A percentile compares a stretch with the other conserved stretches of the same genome.
These are phyloP conservation scores for Trypoxylon attenuatum DNA, from an alignment of 2,888 invertebrate species.

Conservation along the genomic window DNA sequence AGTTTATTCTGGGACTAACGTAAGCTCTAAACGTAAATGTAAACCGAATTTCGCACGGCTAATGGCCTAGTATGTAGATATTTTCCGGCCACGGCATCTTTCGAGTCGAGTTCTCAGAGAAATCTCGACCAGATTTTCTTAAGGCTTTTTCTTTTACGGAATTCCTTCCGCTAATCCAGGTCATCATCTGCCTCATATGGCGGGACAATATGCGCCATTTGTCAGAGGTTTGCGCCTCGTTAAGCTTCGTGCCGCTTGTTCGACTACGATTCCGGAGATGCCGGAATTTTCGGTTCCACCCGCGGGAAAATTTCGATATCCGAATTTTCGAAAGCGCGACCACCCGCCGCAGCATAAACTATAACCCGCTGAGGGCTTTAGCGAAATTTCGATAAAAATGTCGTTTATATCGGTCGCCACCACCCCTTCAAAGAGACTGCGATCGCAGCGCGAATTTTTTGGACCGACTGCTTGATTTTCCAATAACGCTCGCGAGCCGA, in stretches of 20 bases:
- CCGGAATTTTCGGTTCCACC: neutral
- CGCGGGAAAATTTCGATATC: too few relatives aligned
- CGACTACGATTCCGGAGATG: neutral
- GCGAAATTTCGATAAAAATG: too few relatives aligned
- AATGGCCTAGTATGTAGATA: constrained; percentile 30
- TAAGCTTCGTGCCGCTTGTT: constrained; percentile 14
- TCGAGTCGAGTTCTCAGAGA: neutral
- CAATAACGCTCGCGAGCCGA: neutral
- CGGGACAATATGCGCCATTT: constrained; percentile 13
- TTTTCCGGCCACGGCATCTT: constrained; percentile 26
- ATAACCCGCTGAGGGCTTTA: too few relatives aligned
- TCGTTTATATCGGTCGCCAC: too few relatives aligned
- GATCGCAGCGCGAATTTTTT: too few relatives aligned
- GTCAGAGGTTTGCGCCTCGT: constrained; percentile 22
- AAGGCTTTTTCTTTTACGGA: neutral
- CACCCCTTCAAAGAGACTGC: too few relatives aligned
- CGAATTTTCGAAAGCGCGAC: too few relatives aligned
- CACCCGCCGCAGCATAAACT: too few relatives aligned
- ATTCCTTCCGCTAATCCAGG: constrained; percentile 18
- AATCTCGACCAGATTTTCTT: too few relatives aligned
- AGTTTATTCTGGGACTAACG: constrained; percentile 23
- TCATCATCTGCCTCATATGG: constrained; percentile 14
- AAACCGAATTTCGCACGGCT: constrained; percentile 26
- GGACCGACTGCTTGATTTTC: neutral
- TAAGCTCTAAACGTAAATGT: constrained; percentile 37